Conservation (phyloP, 2,113 vertebrate genomes). For the Ctenomys sociabilis region DNA sequence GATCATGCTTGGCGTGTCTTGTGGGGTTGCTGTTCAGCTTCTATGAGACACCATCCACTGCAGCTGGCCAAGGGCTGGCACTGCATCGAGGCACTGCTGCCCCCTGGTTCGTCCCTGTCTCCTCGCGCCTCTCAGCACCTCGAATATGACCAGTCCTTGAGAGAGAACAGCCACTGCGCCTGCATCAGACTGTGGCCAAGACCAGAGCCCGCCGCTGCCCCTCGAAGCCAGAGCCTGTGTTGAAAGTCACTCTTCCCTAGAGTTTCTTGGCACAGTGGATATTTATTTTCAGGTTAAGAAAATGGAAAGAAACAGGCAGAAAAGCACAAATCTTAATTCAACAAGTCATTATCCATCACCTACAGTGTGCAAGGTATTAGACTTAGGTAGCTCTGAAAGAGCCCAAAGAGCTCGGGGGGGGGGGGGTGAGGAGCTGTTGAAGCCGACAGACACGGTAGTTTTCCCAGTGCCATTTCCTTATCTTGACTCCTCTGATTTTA, state of each 20-base stretch:
- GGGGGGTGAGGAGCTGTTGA: background rate
- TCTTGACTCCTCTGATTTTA: background rate
- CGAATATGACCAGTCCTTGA: background rate
- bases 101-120: accelerated
- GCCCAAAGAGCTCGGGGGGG: background rate
- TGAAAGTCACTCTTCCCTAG: background rate
- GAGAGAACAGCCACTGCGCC: background rate
- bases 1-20: background rate
- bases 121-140: accelerated
- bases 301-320: background rate
- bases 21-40: background rate
- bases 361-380: background rate
- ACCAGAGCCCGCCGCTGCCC: background rate
- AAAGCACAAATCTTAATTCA: background rate
- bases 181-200: background rate
- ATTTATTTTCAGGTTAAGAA: background rate
- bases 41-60: background rate
- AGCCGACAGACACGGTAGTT: background rate
- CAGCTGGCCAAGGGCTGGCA: background rate
- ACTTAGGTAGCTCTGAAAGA: background rate
- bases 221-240: background rate
- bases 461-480: background rate
- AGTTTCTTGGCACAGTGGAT: too few relatives aligned
- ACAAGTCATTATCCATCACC: background rate
- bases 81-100: accelerated